Percentiles rank a stretch among this genome's conserved stretches.
Conservation (phyloP, 53 echinoderm and acorn worm species). For the Echinarachnius parma region DNA sequence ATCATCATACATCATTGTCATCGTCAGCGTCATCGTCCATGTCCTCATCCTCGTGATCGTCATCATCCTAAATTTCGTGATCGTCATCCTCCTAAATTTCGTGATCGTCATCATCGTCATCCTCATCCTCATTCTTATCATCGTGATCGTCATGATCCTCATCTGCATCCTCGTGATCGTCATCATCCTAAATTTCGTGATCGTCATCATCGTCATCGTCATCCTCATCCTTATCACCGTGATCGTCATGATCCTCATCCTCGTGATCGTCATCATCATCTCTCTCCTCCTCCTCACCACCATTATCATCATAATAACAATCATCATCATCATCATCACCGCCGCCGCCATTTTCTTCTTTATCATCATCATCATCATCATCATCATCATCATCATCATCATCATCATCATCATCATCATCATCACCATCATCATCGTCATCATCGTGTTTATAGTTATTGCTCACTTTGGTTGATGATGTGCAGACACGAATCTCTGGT, state of each 20-base stretch:
- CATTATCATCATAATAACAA: background rate
- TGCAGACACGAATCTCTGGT: no score
- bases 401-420: slow-evolving; percentile 36
- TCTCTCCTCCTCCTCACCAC: no score
- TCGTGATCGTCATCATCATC: background rate
- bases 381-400: slow-evolving; percentile 52
- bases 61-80: no score
- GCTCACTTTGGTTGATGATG: no score
- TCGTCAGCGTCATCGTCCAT: no score
- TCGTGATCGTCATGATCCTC: background rate
- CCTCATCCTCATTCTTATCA: background rate
- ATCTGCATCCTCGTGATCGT: background rate
- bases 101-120: background rate
- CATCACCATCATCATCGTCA: slow-evolving; percentile 51
- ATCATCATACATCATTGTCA: no score
- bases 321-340: background rate
- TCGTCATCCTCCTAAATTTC: no score
- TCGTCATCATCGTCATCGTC: background rate
- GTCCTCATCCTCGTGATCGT: no score
- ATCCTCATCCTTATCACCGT: background rate
- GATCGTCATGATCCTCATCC: background rate
- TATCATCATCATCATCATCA: slow-evolving; percentile 51
- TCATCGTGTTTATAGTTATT: background rate
- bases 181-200: background rate
- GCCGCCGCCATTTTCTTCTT: slow-evolving; percentile 17